These are phyloP conservation scores for Pogonomyrmex barbatus DNA, from an alignment of 1,140 invertebrate species.

Conservation along the genomic window DNA sequence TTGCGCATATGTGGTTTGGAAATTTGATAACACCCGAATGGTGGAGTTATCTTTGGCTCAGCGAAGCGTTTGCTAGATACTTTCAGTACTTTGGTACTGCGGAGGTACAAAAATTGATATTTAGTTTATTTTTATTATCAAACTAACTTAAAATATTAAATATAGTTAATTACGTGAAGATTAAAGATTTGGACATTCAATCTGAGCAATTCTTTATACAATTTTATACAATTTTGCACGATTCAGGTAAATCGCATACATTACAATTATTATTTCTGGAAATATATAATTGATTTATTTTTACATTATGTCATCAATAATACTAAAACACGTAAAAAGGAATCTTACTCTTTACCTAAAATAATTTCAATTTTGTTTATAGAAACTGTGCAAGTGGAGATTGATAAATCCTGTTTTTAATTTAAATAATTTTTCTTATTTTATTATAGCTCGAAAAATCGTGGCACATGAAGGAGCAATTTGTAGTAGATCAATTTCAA, in stretches of 20 bases:
- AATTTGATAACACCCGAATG: conserved; percentile 89
- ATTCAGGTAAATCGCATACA: no score
- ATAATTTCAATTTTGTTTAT: background rate
- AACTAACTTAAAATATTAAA: background rate
- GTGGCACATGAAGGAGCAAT: conserved; percentile 87
- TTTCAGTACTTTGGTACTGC: conserved; percentile 81
- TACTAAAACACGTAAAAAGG: background rate
- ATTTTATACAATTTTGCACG: no score
- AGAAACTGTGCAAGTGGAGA: background rate
- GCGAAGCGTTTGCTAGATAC: conserved; percentile 90
- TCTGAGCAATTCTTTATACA: no score
- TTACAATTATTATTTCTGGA: no score
- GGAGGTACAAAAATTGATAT: conserved; percentile 71
- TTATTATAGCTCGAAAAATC: conserved; percentile 79
- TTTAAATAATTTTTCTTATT: background rate
- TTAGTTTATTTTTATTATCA: background rate
- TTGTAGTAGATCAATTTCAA: conserved; percentile 80
- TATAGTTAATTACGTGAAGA: background rate
- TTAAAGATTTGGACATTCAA: background rate
- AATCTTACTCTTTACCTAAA: background rate
- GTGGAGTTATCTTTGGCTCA: conserved; percentile 91
- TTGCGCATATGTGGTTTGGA: conserved; percentile 91
- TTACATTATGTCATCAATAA: background rate
- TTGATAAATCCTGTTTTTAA: background rate
- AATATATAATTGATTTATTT: no score